Percentiles rank a stretch among this genome's conserved stretches.
phyloP scores from a whole-genome alignment of 2,113 vertebrate species.

The Gopherus flavomarginatus region DNA sequence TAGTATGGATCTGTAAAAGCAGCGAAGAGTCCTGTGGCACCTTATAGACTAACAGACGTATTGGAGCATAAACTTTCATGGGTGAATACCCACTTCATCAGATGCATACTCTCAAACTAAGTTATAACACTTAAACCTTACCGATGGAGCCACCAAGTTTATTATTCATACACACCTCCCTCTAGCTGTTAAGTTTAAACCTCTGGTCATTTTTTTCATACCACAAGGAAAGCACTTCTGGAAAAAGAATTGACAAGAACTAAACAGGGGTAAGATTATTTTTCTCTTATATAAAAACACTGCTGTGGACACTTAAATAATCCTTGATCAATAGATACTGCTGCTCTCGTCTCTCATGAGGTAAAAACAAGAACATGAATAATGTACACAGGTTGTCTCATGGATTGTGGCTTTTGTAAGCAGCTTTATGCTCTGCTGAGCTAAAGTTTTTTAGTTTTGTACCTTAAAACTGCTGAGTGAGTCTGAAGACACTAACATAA shows the following conservation, averaged over 20 bases:
- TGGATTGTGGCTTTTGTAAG: background rate
- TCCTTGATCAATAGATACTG: background rate
- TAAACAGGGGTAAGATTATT: background rate
- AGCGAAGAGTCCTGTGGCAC: too few species aligned
- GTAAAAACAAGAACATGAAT: background rate
- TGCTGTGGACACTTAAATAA: background rate
- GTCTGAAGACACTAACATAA: background rate
- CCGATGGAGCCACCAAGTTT: fast-evolving
- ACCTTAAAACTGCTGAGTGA: too few species aligned
- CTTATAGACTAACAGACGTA: too few species aligned
- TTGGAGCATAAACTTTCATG: too few species aligned
- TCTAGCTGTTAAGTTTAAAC: too few species aligned
- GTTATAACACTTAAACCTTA: background rate
- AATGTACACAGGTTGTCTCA: constrained; percentile 8
- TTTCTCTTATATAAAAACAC: background rate
- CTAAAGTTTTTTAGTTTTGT: background rate
- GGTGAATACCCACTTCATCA: too few species aligned
- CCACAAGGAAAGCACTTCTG: background rate
- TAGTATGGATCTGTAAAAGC: too few species aligned
- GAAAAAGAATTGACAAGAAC: background rate
- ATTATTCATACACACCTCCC: background rate
- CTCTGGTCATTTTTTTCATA: background rate
- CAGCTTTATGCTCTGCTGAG: constrained; percentile 17
- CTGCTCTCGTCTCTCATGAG: background rate
- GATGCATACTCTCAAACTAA: background rate